Conservation (phyloP, 2,888 invertebrate genomes). For the Dendrolimus pini region DNA sequence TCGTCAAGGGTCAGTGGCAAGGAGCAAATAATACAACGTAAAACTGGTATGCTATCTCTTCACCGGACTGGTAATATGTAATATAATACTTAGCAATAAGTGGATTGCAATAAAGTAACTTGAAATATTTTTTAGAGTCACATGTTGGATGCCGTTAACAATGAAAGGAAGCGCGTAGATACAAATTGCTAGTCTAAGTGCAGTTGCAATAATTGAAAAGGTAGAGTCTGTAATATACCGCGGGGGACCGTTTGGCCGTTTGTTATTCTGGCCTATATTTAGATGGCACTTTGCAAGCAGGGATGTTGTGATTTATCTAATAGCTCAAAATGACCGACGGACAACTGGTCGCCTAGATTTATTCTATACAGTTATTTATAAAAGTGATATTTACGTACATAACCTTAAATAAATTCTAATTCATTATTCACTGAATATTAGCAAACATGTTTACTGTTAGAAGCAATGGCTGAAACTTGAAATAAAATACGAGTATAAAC, state of each 20-base stretch:
- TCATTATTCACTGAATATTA: too few relatives aligned
- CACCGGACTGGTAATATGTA: too few relatives aligned
- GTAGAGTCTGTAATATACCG: constrained; percentile 41
- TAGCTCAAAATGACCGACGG: constrained; percentile 12
- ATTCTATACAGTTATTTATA: neutral
- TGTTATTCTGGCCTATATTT: constrained; percentile 46
- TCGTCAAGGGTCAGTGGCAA: too few relatives aligned
- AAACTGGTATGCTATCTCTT: too few relatives aligned
- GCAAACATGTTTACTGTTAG: too few relatives aligned
- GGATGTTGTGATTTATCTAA: constrained; percentile 45
- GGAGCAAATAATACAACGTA: too few relatives aligned
- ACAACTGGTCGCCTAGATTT: constrained; percentile 9
- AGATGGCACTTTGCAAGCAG: constrained; percentile 35
- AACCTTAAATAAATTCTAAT: too few relatives aligned
- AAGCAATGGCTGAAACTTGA: too few relatives aligned
- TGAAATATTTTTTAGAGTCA: neutral
- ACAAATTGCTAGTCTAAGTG: constrained; percentile 46
- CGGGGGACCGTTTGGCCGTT: constrained; percentile 36
- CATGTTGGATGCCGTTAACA: constrained; percentile 22
- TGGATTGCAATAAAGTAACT: too few relatives aligned
- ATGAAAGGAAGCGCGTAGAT: constrained; percentile 49
- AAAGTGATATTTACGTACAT: too few relatives aligned
- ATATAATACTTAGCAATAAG: too few relatives aligned
- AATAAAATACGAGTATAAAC: too few relatives aligned
- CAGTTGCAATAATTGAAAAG: constrained; percentile 54